Percentiles rank a stretch among this genome's conserved stretches.
phyloP scores from a whole-genome alignment of 2,888 invertebrate genomes.

The Sussaba pulchella region DNA sequence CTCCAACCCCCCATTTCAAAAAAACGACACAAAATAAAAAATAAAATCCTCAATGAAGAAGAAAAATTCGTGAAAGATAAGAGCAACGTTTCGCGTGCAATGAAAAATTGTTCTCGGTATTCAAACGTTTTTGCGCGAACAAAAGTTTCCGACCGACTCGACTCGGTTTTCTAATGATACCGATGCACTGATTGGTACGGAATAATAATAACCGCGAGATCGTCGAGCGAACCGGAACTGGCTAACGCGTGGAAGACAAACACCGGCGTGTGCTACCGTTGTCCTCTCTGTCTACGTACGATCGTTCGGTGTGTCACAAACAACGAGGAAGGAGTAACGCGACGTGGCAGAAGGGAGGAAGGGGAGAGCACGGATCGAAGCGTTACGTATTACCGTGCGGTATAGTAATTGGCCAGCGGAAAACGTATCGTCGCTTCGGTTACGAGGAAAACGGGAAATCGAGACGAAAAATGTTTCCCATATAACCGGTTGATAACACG shows the following conservation, averaged over 20 bases:
- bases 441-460: conserved; percentile 50
- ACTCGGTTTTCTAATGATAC: conserved; percentile 12
- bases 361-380: background rate
- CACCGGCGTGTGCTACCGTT: background rate
- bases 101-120: conserved; percentile 35
- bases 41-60: conserved; percentile 6
- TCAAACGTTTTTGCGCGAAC: conserved; percentile 35
- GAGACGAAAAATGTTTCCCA: background rate
- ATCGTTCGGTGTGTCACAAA: background rate
- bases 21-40: background rate
- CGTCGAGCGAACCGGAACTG: conserved; percentile 46
- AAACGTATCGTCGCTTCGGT: conserved; percentile 11
- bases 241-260: conserved; percentile 13
- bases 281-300: conserved; percentile 8
- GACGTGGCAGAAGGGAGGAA: no score
- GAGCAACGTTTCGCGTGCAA: conserved; percentile 22
- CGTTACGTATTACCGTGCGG: conserved; percentile 23
- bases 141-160: conserved; percentile 7
- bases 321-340: background rate
- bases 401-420: conserved; percentile 9
- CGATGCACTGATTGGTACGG: background rate
- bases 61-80: conserved; percentile 2
- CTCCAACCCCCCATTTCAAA: background rate
- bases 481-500: no score
- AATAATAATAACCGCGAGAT: conserved; percentile 48